These are phyloP conservation scores for Myxocyprinus asiaticus DNA, from an alignment of 2,113 vertebrate genomes.

Conservation along the genomic window DNA sequence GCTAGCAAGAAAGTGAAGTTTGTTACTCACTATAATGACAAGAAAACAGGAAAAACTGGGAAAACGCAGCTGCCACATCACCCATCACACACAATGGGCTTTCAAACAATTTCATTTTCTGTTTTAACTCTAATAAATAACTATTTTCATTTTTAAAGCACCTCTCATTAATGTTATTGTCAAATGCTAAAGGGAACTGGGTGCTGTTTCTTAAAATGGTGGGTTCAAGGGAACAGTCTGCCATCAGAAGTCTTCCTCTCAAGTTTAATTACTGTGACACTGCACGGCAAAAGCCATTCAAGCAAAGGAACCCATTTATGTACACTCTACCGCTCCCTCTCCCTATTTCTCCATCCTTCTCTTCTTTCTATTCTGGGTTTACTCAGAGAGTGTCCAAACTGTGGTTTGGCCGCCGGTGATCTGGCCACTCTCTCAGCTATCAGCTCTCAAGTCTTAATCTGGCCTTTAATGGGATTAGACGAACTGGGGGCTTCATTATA, in stretches of 20 bases:
- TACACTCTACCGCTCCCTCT: constrained; percentile 3
- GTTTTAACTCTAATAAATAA: constrained; percentile 43
- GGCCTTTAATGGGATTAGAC: constrained; percentile 77
- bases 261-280: constrained; percentile 62
- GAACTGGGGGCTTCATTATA: constrained; percentile 72
- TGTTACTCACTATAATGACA: constrained; percentile 18
- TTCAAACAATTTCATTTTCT: constrained; percentile 44
- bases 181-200: constrained; percentile 37
- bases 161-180: constrained; percentile 44
- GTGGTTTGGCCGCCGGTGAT: background rate
- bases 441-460: constrained; percentile 72
- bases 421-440: constrained; percentile 69
- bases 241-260: constrained; percentile 39
- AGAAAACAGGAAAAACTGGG: background rate
- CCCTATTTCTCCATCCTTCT: constrained; percentile 22
- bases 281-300: constrained; percentile 53
- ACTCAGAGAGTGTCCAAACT: constrained; percentile 2
- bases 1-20: background rate
- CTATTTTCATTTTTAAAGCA: constrained; percentile 50
- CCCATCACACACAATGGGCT: constrained; percentile 24
- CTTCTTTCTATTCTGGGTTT: constrained; percentile 41
- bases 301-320: constrained; percentile 38
- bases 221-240: constrained; percentile 36
- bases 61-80: background rate
- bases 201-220: background rate